Percentiles rank a stretch among this genome's conserved stretches.
Conservation (phyloP, 2,888 invertebrate genomes). For the Conchocele bisecta region DNA sequence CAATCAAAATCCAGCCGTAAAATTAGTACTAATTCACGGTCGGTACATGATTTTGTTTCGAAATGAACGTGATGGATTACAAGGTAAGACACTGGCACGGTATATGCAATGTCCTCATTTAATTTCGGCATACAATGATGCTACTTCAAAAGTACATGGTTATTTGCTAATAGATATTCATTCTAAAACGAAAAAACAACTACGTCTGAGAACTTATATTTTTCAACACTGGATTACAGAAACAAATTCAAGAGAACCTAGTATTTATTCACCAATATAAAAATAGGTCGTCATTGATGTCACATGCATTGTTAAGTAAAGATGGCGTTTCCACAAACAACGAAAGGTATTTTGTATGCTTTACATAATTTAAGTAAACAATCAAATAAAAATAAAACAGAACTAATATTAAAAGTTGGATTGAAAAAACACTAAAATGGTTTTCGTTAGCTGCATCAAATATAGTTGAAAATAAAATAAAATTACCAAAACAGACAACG, state of each 20-base stretch:
- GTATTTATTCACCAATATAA: background rate
- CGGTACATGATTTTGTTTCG: slow-evolving; percentile 11
- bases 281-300: background rate
- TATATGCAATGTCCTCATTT: too few relatives aligned
- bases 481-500: too few relatives aligned
- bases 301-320: background rate
- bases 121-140: slow-evolving; percentile 13
- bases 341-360: background rate
- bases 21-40: slow-evolving; percentile 3
- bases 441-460: slow-evolving; percentile 4
- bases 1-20: slow-evolving; percentile 5
- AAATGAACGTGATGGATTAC: too few relatives aligned
- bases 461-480: too few relatives aligned
- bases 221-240: slow-evolving; percentile 2
- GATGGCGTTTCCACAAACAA: background rate
- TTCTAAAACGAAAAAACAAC: background rate
- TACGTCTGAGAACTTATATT: slow-evolving; percentile 7
- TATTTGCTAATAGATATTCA: too few relatives aligned
- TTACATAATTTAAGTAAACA: slow-evolving; percentile 1
- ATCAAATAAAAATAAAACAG: background rate
- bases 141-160: too few relatives aligned
- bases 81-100: too few relatives aligned
- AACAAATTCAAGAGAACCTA: background rate
- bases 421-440: slow-evolving; percentile 12
- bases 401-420: slow-evolving; percentile 3